Conservation (phyloP, 2,797 vertebrate genomes). For the Epinephelus coioides region DNA sequence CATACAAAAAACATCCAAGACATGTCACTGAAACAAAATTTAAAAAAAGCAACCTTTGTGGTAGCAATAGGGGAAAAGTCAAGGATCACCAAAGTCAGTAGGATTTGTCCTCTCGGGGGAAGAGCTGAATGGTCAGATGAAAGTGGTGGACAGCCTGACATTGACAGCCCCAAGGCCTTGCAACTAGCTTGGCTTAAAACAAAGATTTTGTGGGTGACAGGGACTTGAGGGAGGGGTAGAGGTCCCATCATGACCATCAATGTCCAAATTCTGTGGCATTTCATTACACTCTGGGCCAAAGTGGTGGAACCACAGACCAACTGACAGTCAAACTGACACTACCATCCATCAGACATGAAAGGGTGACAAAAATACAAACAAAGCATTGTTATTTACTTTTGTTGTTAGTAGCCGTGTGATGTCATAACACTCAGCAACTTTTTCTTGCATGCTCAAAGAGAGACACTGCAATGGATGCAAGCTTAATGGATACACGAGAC, state of each 20-base stretch:
- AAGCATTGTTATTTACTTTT: background rate
- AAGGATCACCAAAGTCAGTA: background rate
- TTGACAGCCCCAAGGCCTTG: background rate
- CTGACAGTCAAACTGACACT: background rate
- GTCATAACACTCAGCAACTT: constrained; percentile 9
- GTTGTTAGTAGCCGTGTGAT: constrained; percentile 1
- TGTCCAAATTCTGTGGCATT: background rate
- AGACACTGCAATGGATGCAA: constrained; percentile 36
- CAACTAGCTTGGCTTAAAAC: constrained; percentile 1
- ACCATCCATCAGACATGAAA: background rate
- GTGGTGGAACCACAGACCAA: background rate
- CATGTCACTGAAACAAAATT: background rate
- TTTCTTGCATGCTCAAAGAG: constrained; percentile 25
- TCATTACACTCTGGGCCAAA: background rate
- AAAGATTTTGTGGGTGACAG: background rate
- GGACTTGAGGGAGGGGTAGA: background rate
- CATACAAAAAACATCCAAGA: background rate
- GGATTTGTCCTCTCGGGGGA: background rate
- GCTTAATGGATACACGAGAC: constrained; percentile 55
- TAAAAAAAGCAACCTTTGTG: too few relatives aligned
- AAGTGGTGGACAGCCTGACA: constrained; percentile 10
- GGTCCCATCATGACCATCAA: background rate
- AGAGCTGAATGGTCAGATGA: background rate
- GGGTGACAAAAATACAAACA: background rate
- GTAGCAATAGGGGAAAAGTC: background rate